Base-by-base conservation (phyloP, 1,140 invertebrate genomes). In the Ceratoteleas bidentatus region DNA sequence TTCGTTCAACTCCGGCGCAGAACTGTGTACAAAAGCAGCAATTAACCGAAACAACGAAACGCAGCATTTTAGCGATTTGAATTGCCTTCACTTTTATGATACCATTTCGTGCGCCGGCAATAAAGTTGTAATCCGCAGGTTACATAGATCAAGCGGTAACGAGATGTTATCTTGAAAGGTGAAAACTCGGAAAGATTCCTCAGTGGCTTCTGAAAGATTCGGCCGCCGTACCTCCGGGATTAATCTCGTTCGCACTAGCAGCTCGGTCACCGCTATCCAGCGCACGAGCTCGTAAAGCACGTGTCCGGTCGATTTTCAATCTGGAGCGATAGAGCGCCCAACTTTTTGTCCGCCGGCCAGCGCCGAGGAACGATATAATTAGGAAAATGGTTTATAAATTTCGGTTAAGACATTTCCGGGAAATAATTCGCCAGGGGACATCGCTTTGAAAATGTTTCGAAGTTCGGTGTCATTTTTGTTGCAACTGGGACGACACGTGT, bases 281-380 rank as follows among this genome's bases (percentile, higher is more conserved):
- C 34, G 62, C 73, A 69, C 68, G 57, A 58, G 54, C 64, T 78
- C 78, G 74, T 84, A 84, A 84, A 84, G 69, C 77, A 78, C 77
- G 78, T 70, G 74, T 70, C 64, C 66, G 78, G 70, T 81, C 83
- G 83, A 84, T 84, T 84, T 81, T 84, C 78, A 84, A 84, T 84
- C 78, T 75, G 53, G 10, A 62, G 34, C 70, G 54, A 79, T 83
- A 53, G 50, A 62, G 24, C 38, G 33, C 45, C 57, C 70, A 60
- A 65, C 10, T 69, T 84, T 76, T 74, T 77, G 56, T 61, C 38
- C 9, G 34, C 43, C 33, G 32, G 34, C 16, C 36, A 54, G 14
- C 60, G 43, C 65, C 38, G 52, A 45, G 24, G 15, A 58, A 69
- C 50, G 16, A 81, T 81, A 53, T 81, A 81, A 81, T 74, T 81